Percentiles rank a stretch among this genome's conserved stretches.
phyloP scores from a whole-genome alignment of 2,113 vertebrate species.

The Pelusios castaneus region DNA sequence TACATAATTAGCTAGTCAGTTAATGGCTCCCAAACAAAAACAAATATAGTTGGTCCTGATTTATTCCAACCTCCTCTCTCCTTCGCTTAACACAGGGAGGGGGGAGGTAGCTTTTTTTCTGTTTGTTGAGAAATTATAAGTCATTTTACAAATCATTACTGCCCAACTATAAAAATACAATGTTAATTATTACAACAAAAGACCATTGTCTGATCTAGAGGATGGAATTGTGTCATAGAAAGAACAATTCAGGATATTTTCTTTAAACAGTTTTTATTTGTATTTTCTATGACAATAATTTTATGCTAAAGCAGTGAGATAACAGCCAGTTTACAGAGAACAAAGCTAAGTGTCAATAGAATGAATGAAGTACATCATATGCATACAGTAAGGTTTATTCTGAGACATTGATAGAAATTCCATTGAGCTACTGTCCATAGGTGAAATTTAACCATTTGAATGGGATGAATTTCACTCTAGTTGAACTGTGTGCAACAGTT shows the following conservation, averaged over 20 bases:
- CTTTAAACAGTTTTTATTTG: neutral
- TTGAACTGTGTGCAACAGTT: neutral
- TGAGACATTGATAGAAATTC: neutral
- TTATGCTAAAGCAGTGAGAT: neutral
- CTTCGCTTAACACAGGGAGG: neutral
- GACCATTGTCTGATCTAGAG: neutral
- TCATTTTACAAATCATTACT: neutral
- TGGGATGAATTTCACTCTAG: neutral
- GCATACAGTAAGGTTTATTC: neutral
- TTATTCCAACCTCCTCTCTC: constrained; percentile 5
- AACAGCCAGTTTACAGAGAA: neutral
- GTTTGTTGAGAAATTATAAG: neutral
- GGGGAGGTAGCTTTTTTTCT: neutral
- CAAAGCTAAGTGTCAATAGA: neutral
- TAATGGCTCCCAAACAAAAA: neutral
- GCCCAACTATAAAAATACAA: neutral
- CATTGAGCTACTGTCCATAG: neutral
- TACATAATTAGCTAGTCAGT: neutral
- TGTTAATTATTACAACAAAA: neutral
- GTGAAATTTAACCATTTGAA: neutral
- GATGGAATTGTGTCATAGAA: neutral
- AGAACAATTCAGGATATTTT: neutral
- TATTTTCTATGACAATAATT: neutral
- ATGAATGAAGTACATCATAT: neutral
- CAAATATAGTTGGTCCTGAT: neutral